phyloP scores from a whole-genome alignment of 1,140 invertebrate species.

The Delia radicum region DNA sequence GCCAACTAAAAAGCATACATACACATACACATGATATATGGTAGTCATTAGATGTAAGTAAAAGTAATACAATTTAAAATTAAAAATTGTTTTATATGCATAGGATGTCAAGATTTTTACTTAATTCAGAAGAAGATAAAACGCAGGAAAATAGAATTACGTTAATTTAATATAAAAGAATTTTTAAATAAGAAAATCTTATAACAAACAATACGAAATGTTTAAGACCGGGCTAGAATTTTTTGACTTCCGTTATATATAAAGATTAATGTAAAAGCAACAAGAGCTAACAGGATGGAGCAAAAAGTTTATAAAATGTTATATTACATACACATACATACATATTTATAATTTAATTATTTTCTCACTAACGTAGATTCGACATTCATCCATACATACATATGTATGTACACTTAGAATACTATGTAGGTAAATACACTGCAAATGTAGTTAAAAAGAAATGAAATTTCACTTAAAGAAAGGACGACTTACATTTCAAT shows the following conservation, averaged over 20 bases:
- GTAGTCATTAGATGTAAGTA: too few relatives aligned
- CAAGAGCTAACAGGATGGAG: not conserved
- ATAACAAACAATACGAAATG: not conserved
- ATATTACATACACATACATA: not conserved
- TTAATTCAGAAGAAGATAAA: not conserved
- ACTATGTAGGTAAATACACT: too few relatives aligned
- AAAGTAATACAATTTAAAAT: too few relatives aligned
- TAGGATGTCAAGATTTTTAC: too few relatives aligned
- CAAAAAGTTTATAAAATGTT: not conserved
- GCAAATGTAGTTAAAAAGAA: too few relatives aligned
- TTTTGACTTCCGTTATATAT: not conserved
- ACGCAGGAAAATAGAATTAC: not conserved
- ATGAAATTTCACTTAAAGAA: too few relatives aligned
- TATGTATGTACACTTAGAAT: too few relatives aligned
- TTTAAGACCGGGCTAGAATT: not conserved
- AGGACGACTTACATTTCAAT: too few relatives aligned
- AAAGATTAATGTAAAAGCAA: not conserved
- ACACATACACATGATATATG: too few relatives aligned
- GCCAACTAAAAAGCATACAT: too few relatives aligned
- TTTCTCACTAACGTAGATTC: not conserved
- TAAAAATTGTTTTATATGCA: too few relatives aligned
- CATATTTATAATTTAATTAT: not conserved
- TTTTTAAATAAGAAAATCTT: not conserved
- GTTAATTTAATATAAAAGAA: not conserved
- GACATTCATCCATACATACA: too few relatives aligned